Conservation (phyloP, 2,113 vertebrate species). For the Trogon surrucura region DNA sequence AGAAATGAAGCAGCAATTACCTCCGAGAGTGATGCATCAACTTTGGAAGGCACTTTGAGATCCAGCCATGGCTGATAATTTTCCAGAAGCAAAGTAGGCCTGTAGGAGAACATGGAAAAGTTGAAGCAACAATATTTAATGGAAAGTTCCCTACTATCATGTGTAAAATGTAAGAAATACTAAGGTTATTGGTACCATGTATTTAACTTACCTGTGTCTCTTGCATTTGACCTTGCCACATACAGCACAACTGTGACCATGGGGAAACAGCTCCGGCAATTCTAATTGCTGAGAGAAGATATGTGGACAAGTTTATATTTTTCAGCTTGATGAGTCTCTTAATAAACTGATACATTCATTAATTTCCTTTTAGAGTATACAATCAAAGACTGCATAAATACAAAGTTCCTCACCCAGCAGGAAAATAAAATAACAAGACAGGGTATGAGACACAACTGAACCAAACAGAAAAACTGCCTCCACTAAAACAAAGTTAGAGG, state of each 20-base stretch:
- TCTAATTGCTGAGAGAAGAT: conserved; percentile 73
- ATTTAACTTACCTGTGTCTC: conserved; percentile 87
- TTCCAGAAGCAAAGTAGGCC: conserved; percentile 89
- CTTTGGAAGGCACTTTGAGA: conserved; percentile 91
- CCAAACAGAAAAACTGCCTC: accelerated
- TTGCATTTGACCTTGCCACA: conserved; percentile 94
- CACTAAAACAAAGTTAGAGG: neutral
- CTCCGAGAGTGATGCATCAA: conserved; percentile 93
- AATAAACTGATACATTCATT: accelerated
- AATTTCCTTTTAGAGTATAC: neutral
- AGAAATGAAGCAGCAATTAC: conserved; percentile 67
- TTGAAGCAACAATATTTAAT: neutral
- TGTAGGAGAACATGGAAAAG: conserved; percentile 50
- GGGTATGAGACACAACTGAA: neutral
- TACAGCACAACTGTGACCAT: conserved; percentile 91
- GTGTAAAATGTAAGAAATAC: neutral
- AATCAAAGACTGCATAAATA: neutral
- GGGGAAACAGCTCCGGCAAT: conserved; percentile 89
- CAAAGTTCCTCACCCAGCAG: neutral
- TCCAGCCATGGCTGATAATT: conserved; percentile 97
- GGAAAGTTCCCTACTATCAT: neutral
- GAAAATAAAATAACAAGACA: neutral
- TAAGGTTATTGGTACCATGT: neutral
- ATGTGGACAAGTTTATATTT: neutral
- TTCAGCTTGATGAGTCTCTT: neutral